Conservation (phyloP, 2,888 invertebrate genomes). For the Zygogramma bicolorata region DNA sequence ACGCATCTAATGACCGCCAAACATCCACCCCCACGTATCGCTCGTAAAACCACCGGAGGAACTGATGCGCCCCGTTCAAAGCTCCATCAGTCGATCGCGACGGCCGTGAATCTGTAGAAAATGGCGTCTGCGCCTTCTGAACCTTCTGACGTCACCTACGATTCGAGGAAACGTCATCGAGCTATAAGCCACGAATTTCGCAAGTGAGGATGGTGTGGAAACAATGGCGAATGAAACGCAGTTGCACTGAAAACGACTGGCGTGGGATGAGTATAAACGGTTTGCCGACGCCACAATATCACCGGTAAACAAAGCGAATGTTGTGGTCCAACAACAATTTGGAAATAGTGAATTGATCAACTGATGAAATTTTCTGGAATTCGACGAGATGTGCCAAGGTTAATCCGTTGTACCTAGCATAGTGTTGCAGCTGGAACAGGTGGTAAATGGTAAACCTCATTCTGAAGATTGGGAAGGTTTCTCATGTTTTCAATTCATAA, state of each 20-base stretch:
- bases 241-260: not conserved
- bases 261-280: no score
- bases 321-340: no score
- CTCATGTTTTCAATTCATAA: no score
- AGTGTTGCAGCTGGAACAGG: no score
- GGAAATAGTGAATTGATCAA: no score
- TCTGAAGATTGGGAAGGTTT: no score
- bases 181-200: slow-evolving; percentile 40
- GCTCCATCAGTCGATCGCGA: slow-evolving; percentile 60
- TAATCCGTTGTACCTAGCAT: no score
- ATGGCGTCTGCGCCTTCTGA: slow-evolving; percentile 56
- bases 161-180: slow-evolving; percentile 54
- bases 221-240: not conserved
- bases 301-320: no score
- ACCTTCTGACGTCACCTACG: slow-evolving; percentile 56
- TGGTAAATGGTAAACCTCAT: no score
- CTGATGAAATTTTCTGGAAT: no score
- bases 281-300: no score
- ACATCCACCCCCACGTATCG: slow-evolving; percentile 33
- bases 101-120: slow-evolving; percentile 59
- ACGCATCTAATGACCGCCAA: slow-evolving; percentile 42
- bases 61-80: slow-evolving; percentile 59
- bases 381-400: no score
- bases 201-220: slow-evolving; percentile 20
- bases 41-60: slow-evolving; percentile 40